Percentiles rank a stretch among this genome's conserved stretches.
These are phyloP conservation scores for Oceanodroma tethys DNA, from an alignment of 2,113 vertebrate species.

Conservation along the genomic window DNA sequence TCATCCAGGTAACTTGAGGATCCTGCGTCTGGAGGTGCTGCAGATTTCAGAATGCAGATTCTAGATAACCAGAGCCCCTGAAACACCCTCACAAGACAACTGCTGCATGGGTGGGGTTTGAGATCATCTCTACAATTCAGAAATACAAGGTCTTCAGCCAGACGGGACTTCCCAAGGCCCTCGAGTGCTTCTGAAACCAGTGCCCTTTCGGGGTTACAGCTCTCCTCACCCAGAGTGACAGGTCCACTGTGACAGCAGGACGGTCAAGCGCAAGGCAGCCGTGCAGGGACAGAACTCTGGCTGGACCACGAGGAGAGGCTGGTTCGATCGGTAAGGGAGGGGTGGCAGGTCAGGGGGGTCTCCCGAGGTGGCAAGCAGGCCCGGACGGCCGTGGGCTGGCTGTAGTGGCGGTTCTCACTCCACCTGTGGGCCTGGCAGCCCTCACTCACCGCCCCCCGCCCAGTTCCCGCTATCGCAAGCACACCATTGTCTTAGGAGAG, in stretches of 20 bases:
- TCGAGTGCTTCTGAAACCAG: background rate
- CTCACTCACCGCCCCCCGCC: background rate
- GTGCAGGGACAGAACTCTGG: background rate
- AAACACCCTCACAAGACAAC: background rate
- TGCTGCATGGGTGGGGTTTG: background rate
- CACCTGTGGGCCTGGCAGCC: background rate
- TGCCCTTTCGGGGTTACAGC: background rate
- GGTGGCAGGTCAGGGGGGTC: background rate
- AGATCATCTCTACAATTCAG: background rate
- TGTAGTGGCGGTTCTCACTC: background rate
- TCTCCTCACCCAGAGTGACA: background rate
- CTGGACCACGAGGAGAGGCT: background rate
- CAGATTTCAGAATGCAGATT: background rate
- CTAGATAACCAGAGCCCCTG: background rate
- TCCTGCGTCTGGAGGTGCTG: background rate
- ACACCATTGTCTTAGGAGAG: constrained; percentile 16
- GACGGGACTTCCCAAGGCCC: background rate
- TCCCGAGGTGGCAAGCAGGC: background rate
- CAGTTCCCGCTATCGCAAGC: background rate
- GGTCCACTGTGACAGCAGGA: background rate
- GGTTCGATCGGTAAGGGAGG: background rate
- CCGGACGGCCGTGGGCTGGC: background rate
- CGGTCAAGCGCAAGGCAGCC: background rate
- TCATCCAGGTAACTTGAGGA: background rate
- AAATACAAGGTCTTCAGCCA: background rate